Base-by-base conservation (phyloP, 2,797 vertebrate genomes). In the Cryptoprocta ferox region DNA sequence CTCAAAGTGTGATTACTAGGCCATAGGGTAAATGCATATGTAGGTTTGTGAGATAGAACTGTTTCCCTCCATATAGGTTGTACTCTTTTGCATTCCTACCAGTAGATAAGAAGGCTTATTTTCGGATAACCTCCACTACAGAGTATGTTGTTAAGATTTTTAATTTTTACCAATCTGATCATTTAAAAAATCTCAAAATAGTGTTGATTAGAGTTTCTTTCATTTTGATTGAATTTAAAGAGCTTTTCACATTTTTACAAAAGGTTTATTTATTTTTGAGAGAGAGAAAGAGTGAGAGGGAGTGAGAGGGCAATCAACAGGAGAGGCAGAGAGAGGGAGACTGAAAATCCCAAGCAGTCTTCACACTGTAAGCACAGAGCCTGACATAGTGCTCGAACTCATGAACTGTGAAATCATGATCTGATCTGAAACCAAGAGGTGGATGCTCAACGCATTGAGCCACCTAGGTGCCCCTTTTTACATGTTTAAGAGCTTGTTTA, bases 131-230 rank as follows among this genome's bases (percentile, higher is more conserved):
- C 28, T 88, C 42, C 42, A 78, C 42, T 83, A 8, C 13, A 70
- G 42, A 45, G 2, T 65, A 35, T 76, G 14, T n/a, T 92, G 35
- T 68, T 42, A 92, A 63, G 18, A 11, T 87, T 95, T 91, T 84
- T 16, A 83, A 79, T 42, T 89, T 91, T 95, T 92, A 42, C 35
- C 59, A 86, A 75, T 48, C 30, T 39, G 39, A 30, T 76, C 9
- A 56, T 18, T 92, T 53, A 1, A 86, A 89, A 83, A 42, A 70
- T 28, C 32, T 95, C 32, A 93, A 81, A 73, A 61, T 92, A 71
- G 24, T 89, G 82, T 86, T 89, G 75, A 91, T 92, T 85, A 45
- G n/a, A 80, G 61, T 89, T 83, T 83, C 3, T 89, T n/a, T 95
- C 11, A 63, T 81, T 80, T 30, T 73, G 21, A 85, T 45, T 81